phyloP scores from a whole-genome alignment of 2,888 invertebrate genomes.

The Brenthis hecate region DNA sequence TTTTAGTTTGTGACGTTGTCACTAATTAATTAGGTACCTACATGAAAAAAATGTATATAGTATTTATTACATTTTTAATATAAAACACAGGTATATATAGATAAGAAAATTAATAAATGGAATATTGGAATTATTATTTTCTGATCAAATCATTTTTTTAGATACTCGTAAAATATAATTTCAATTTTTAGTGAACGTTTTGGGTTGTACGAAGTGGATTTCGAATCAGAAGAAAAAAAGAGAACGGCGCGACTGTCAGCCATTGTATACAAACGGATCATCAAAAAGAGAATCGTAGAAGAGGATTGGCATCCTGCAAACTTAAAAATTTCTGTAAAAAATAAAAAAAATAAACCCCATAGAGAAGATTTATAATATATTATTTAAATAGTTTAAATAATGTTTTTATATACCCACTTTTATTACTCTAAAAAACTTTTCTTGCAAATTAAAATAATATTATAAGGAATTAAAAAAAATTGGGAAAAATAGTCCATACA shows the following conservation, averaged over 20 bases:
- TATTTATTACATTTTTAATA: no score
- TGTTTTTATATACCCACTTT: background rate
- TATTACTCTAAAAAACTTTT: no score
- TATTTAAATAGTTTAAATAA: constrained; percentile 15
- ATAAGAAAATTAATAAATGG: no score
- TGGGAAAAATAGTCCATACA: background rate
- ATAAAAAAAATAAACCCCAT: constrained; percentile 42
- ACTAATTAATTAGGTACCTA: no score
- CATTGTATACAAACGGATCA: constrained; percentile 72
- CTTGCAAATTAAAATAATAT: no score
- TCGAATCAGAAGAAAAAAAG: constrained; percentile 80
- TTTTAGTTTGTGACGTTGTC: no score
- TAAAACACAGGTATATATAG: no score
- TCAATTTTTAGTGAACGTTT: constrained; percentile 78
- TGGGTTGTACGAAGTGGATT: constrained; percentile 87
- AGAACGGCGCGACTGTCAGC: constrained; percentile 85
- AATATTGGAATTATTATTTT: no score
- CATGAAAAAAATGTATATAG: no score
- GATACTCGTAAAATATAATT: background rate
- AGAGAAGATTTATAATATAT: constrained; percentile 48
- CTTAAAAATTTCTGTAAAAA: constrained; percentile 53
- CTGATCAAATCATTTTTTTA: background rate
- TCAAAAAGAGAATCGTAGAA: constrained; percentile 55
- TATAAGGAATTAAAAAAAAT: no score
- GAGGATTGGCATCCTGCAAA: constrained; percentile 54